These are phyloP conservation scores for Spilogale gracilis DNA, from an alignment of 2,113 vertebrate genomes.

Conservation along the genomic window DNA sequence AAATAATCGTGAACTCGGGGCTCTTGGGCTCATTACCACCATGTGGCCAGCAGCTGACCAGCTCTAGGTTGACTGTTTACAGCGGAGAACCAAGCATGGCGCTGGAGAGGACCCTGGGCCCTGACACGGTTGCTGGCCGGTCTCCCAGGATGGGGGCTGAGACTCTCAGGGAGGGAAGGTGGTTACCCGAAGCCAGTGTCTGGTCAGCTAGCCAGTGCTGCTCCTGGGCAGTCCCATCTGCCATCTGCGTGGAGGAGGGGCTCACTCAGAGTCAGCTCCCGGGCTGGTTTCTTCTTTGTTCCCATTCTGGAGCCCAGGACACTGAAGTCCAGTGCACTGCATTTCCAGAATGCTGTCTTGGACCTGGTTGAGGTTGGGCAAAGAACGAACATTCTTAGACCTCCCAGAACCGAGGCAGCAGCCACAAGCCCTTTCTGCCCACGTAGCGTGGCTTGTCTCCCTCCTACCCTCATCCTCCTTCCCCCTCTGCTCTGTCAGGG, in stretches of 20 bases:
- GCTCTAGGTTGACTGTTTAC: conserved; percentile 91
- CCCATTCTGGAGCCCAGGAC: not conserved
- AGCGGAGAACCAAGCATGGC: conserved; percentile 91
- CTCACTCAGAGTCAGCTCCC: not conserved
- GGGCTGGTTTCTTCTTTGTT: not conserved
- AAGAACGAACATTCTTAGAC: accelerated
- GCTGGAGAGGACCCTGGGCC: conserved; percentile 73
- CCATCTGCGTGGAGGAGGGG: not conserved
- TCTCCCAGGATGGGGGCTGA: conserved; percentile 70
- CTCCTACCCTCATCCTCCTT: accelerated
- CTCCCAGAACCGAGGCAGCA: accelerated
- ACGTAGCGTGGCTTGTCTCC: accelerated
- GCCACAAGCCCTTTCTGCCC: not conserved
- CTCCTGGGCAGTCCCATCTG: not conserved
- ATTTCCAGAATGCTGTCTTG: not conserved
- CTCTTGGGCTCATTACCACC: conserved; percentile 90
- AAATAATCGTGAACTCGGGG: conserved; percentile 95
- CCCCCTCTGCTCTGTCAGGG: not conserved
- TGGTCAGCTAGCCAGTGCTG: not conserved
- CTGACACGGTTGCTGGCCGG: conserved; percentile 59
- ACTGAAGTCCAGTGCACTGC: accelerated
- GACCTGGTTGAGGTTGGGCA: not conserved
- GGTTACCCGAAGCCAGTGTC: not conserved
- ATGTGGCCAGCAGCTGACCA: conserved; percentile 99
- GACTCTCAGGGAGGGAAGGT: not conserved